These are phyloP conservation scores for Latrodectus geometricus DNA, from an alignment of 1,140 invertebrate genomes.

Conservation along the genomic window DNA sequence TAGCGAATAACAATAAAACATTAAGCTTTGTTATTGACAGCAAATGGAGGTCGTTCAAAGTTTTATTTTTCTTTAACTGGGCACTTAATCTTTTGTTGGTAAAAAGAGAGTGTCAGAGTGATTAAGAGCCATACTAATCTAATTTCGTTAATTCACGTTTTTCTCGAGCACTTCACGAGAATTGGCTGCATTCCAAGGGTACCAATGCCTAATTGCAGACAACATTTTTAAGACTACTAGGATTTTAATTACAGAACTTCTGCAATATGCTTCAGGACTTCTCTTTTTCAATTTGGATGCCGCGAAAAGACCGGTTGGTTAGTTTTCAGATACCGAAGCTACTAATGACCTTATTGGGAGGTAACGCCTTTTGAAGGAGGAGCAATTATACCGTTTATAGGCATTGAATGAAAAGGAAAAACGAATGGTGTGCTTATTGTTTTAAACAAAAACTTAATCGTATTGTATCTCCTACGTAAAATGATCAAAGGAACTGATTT, in stretches of 20 bases:
- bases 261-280: slow-evolving; percentile 14
- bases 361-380: background rate
- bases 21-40: background rate
- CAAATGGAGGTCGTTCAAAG: background rate
- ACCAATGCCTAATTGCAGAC: slow-evolving; percentile 26
- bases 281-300: slow-evolving; percentile 36
- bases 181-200: slow-evolving; percentile 59
- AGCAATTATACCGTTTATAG: no score
- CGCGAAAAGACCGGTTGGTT: slow-evolving; percentile 29
- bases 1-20: background rate
- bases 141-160: slow-evolving; percentile 61
- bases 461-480: no score
- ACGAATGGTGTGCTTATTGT: no score
- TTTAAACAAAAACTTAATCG: no score
- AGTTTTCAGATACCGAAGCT: slow-evolving; percentile 38
- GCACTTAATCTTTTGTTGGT: slow-evolving; percentile 42
- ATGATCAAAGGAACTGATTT: no score
- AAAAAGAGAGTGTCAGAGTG: slow-evolving; percentile 57
- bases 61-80: background rate
- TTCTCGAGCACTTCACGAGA: slow-evolving; percentile 44
- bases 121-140: slow-evolving; percentile 58
- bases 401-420: no score
- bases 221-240: slow-evolving; percentile 40
- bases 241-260: slow-evolving; percentile 58
- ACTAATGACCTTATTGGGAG: slow-evolving; percentile 47